Conservation (phyloP, 2,113 vertebrate species). For the Himantopus leucocephalus region DNA sequence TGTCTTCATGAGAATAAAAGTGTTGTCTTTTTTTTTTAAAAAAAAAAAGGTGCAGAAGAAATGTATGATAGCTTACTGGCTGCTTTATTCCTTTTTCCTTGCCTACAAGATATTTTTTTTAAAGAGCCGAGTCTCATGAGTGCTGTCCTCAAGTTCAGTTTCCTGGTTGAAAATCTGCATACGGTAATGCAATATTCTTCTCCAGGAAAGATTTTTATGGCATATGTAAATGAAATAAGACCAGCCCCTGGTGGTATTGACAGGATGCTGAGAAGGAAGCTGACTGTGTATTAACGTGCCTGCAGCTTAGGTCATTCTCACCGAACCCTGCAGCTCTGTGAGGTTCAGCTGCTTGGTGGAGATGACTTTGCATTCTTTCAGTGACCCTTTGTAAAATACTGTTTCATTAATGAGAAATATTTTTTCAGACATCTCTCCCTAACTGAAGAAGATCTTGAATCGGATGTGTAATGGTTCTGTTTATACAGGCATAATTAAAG, state of each 20-base stretch:
- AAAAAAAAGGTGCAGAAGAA: neutral
- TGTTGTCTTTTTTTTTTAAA: neutral
- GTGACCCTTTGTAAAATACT: slow-evolving; percentile 39
- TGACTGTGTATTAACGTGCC: slow-evolving; percentile 16
- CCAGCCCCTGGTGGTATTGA: slow-evolving; percentile 46
- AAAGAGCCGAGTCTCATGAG: neutral
- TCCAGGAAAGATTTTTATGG: slow-evolving; percentile 37
- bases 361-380: slow-evolving; percentile 38
- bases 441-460: slow-evolving; percentile 9
- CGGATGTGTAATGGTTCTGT: neutral
- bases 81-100: neutral
- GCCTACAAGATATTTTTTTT: neutral
- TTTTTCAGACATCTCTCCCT: neutral
- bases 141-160: slow-evolving; percentile 39
- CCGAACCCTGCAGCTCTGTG: slow-evolving; percentile 30
- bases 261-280: slow-evolving; percentile 49
- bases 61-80: neutral
- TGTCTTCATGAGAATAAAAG: neutral
- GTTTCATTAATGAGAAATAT: slow-evolving; percentile 28
- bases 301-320: slow-evolving; percentile 42
- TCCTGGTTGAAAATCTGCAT: slow-evolving; percentile 67
- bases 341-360: slow-evolving; percentile 37
- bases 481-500: slow-evolving; percentile 43
- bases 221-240: slow-evolving; percentile 66
- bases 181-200: slow-evolving; percentile 45